Evolutionary conservation across 2,113 vertebrate genomes (phyloP), one percentile per base, ranked within the genome.

Genomic region (Procapra przewalskii): DNA sequence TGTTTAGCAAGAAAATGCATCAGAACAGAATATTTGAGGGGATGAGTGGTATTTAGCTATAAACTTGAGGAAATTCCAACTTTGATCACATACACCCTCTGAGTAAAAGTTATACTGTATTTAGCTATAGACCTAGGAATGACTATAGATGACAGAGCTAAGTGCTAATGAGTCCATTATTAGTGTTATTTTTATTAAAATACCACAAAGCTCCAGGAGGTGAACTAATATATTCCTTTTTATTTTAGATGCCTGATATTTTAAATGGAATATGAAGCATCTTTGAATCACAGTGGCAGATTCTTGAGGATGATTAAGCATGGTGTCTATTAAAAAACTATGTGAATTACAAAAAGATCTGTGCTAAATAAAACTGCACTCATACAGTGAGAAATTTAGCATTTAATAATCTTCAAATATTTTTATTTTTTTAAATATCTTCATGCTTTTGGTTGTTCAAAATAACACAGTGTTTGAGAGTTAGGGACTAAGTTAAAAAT

Each of bases 231-330:
- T 79, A 95, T 91, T 95, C 57, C 33, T 91, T 92, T 97, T 97
- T 96, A 97, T 97, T 97, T 97, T 87, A 94, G 79, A 91, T 91
- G 31, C 82, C 77, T 97, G 62, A 40, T 97, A 96, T 98, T 98
- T 98, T 97, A 97, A 97, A 71, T 88, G 59, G 71, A 93, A 84
- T 97, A 93, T 96, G 79, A 97, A 97, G 89, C 80, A 97, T 97
- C 52, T 93, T 89, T 96, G 97, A 96, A 92, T 97, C 97, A 95
- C 67, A 95, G 93, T 91, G 92, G 45, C 95, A 97, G 48, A 92
- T 96, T 94, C 3, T 71, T n/a, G 80, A 96, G 81, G 60, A 93
- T 97, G 97, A 97, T 9, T 97, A 98, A 97, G 90, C 94, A 92
- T 3, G 1, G 7, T 43, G 14, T 92, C 96, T 98, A 97, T 96